phyloP scores from a whole-genome alignment of 2,888 invertebrate species.

The Artemia sp. region DNA sequence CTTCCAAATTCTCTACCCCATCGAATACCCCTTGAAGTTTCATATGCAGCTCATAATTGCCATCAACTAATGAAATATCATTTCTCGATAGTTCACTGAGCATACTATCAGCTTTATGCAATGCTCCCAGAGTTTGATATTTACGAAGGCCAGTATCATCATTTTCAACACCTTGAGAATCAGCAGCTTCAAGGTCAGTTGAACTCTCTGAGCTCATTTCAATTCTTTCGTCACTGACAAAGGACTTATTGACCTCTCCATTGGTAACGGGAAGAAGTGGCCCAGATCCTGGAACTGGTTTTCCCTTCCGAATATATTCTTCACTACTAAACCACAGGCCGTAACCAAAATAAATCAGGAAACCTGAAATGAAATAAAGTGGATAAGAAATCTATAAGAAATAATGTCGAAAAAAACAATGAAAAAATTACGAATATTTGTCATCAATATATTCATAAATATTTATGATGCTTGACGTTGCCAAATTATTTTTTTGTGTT shows the following conservation, averaged over 20 bases:
- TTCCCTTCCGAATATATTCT: slow-evolving; percentile 22
- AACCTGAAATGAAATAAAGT: slow-evolving; percentile 27
- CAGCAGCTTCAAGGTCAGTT: background rate
- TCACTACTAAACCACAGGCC: slow-evolving; percentile 31
- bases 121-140: background rate
- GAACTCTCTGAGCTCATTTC: background rate
- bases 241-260: slow-evolving; percentile 16
- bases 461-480: too few species aligned
- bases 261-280: slow-evolving; percentile 12
- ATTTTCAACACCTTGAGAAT: background rate
- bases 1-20: background rate
- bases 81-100: background rate
- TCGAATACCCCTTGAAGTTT: background rate
- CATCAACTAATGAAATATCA: background rate
- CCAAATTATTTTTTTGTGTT: too few species aligned
- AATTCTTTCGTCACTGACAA: slow-evolving; percentile 11
- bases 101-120: background rate
- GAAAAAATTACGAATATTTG: too few species aligned
- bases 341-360: slow-evolving; percentile 33
- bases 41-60: background rate
- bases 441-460: too few species aligned
- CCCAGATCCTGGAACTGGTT: slow-evolving; percentile 16
- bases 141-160: slow-evolving; percentile 6
- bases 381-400: background rate
- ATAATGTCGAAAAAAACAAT: too few species aligned